A percentile compares a stretch with the other conserved stretches of the same genome.
These are phyloP conservation scores for Rhagium mordax DNA, from an alignment of 2,888 invertebrate species.

Conservation along the genomic window DNA sequence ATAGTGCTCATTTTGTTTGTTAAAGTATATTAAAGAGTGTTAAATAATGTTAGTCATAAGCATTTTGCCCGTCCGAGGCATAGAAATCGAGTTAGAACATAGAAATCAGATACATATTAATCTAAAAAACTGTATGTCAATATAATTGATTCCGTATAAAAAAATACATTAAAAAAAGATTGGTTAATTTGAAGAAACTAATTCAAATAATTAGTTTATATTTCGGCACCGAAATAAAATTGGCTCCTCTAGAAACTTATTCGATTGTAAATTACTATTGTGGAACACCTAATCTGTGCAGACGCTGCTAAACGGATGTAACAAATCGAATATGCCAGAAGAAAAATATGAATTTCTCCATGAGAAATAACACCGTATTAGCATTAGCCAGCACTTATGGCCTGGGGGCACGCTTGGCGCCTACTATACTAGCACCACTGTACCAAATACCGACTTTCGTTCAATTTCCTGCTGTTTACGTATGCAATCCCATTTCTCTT, in stretches of 20 bases:
- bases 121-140: too few relatives aligned
- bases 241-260: not conserved
- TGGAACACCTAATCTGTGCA: not conserved
- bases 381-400: not conserved
- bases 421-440: conserved; percentile 8
- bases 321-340: not conserved
- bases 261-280: not conserved
- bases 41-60: too few relatives aligned
- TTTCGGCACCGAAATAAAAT: not conserved
- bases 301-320: not conserved
- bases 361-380: not conserved
- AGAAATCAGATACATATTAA: too few relatives aligned
- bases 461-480: conserved; percentile 14
- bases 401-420: conserved; percentile 13
- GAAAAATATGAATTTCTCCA: conserved; percentile 10
- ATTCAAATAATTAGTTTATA: too few relatives aligned
- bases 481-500: conserved; percentile 16
- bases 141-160: too few relatives aligned
- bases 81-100: too few relatives aligned
- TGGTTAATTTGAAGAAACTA: too few relatives aligned
- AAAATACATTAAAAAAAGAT: too few relatives aligned
- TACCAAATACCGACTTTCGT: conserved; percentile 29
- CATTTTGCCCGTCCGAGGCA: too few relatives aligned
- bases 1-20: too few relatives aligned
- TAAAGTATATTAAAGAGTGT: too few relatives aligned